phyloP scores from a whole-genome alignment of 2,113 vertebrate genomes.

The Gadus chalcogrammus region DNA sequence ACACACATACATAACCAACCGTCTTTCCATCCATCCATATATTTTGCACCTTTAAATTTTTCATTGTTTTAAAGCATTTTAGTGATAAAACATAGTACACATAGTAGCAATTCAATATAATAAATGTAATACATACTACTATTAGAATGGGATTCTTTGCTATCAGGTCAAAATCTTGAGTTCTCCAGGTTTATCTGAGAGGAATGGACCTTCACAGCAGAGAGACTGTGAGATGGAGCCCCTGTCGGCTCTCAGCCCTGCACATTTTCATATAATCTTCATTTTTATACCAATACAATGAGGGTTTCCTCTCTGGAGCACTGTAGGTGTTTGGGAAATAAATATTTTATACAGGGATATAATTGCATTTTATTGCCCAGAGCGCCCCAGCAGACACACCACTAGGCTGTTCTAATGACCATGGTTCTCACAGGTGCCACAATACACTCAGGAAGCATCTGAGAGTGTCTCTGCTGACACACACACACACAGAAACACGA shows the following conservation, averaged over 20 bases:
- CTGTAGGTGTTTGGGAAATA: slow-evolving; percentile 70
- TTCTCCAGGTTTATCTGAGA: slow-evolving; percentile 25
- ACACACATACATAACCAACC: too few relatives aligned
- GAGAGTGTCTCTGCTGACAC: background rate
- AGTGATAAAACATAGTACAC: too few relatives aligned
- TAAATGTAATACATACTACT: too few relatives aligned
- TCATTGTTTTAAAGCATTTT: too few relatives aligned
- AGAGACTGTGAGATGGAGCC: slow-evolving; percentile 18
- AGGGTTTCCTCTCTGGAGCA: slow-evolving; percentile 48
- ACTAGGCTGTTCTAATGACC: slow-evolving; percentile 59
- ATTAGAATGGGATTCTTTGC: too few relatives aligned
- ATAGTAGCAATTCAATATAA: too few relatives aligned
- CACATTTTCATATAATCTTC: slow-evolving; percentile 53
- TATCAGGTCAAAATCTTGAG: background rate
- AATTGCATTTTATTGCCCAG: slow-evolving; percentile 71
- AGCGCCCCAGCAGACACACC: slow-evolving; percentile 66
- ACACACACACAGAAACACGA: too few relatives aligned
- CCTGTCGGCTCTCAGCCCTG: slow-evolving; percentile 52
- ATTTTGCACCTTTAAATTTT: too few relatives aligned
- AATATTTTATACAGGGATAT: slow-evolving; percentile 67
- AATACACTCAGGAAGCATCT: slow-evolving; percentile 2
- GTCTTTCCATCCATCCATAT: too few relatives aligned
- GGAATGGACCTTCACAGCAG: too few relatives aligned
- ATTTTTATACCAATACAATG: slow-evolving; percentile 57
- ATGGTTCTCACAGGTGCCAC: slow-evolving; percentile 26